Conservation (phyloP, 2,888 invertebrate genomes). For the Yponomeuta sedellus region DNA sequence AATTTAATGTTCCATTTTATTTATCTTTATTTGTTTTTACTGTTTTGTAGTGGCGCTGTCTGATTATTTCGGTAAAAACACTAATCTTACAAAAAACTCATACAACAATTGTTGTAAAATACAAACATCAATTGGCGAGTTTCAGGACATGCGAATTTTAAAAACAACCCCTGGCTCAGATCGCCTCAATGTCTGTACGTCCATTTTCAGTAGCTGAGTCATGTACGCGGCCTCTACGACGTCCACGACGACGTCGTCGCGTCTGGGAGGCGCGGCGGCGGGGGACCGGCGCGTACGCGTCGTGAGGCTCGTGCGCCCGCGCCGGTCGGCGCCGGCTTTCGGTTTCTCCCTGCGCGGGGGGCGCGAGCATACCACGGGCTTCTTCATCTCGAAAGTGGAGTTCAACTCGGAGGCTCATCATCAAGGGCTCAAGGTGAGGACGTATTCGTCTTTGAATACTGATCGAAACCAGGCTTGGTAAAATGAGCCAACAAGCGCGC, state of each 20-base stretch:
- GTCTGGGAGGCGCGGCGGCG: constrained; percentile 36
- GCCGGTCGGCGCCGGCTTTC: constrained; percentile 77
- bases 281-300: constrained; percentile 59
- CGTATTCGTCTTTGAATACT: constrained; percentile 1
- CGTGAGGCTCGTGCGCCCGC: constrained; percentile 60
- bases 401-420: constrained; percentile 90
- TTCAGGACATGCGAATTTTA: too few relatives aligned
- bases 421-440: constrained; percentile 88
- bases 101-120: too few relatives aligned
- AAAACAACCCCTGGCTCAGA: too few relatives aligned
- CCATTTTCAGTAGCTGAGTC: constrained; percentile 16
- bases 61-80: too few relatives aligned
- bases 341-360: constrained; percentile 92
- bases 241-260: constrained; percentile 59
- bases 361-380: constrained; percentile 92
- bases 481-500: too few relatives aligned
- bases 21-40: too few relatives aligned
- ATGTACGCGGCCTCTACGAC: constrained; percentile 64
- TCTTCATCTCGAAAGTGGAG: constrained; percentile 93
- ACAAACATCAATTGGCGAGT: too few relatives aligned
- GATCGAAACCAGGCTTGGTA: too few relatives aligned
- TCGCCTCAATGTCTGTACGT: not conserved
- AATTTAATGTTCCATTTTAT: too few relatives aligned
- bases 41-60: too few relatives aligned
- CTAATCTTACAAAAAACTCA: too few relatives aligned